Evolutionary conservation across 2,888 invertebrate species (phyloP), one percentile per base, ranked within the genome.

Genomic region (Sarcophaga rosellei): DNA sequence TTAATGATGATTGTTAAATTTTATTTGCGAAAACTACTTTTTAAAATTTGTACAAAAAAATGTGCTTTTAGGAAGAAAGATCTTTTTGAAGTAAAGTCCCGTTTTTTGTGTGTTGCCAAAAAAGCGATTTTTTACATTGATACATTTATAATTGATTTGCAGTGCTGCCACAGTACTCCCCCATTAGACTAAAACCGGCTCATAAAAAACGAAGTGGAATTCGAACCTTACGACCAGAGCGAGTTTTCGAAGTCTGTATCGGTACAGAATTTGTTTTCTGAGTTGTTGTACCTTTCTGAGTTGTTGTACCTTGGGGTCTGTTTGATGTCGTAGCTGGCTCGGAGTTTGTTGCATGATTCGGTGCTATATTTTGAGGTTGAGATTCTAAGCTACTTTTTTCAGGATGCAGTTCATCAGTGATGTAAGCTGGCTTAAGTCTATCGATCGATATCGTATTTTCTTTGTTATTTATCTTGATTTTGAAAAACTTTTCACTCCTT

Each of bases 351-450:
- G 20, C 17, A 11, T 21, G 2, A 45, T 47, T 63, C 10, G 63
- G 53, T 65, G 75, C 25, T 25, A 25, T 25, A 25, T 25, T 25
- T 25, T 25, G 4, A 25, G 25, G 1, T 45, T 53, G 47, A 3
- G 23, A 6, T 21, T 17, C 62, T 17, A 23, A 4, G n/a, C 45
- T 23, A 47, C n/a, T 62, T 62, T 15, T 45, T 62, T 4, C 6
- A 6, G 53, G 35, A 3, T 57, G 53, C 57, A 15, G 1, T 57
- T 65, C 65, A 20, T 66, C 11, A 65, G 15, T 35, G 3, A 65
- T 17, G 21, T 72, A 79, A 8, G 72, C 72, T 20, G 79, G 79
- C 10, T 72, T 73, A 44, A 81, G 69, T 6, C 81, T 23, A 15
- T 61, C 62, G 15, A 81, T 20, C 4, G 47, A 80, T 23, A 73